Conservation (phyloP, 1,140 invertebrate species). For the Rhopalosiphum maidis region DNA sequence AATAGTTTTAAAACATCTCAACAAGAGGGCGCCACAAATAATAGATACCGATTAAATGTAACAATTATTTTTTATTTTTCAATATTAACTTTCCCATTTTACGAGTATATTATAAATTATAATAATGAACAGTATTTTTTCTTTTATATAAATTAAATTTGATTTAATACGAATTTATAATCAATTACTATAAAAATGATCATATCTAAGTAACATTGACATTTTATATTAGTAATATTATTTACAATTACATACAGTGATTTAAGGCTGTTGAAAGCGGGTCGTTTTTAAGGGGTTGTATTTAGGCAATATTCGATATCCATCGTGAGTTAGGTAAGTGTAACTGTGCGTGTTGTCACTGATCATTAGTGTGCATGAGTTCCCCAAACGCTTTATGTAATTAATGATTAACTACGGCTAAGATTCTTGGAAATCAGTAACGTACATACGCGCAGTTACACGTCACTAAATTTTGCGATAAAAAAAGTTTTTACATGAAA, state of each 20-base stretch:
- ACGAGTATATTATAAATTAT: background rate
- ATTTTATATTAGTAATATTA: background rate
- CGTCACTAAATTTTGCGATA: too few relatives aligned
- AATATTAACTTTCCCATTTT: background rate
- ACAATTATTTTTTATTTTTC: background rate
- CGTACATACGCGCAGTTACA: too few relatives aligned
- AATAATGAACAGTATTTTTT: background rate
- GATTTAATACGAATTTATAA: background rate
- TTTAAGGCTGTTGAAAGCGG: too few relatives aligned
- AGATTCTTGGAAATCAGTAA: too few relatives aligned
- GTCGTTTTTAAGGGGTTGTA: too few relatives aligned
- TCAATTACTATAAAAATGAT: background rate
- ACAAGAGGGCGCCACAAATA: conserved; percentile 23
- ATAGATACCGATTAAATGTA: background rate
- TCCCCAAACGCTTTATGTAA: too few relatives aligned
- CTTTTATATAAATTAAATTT: background rate
- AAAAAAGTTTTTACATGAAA: too few relatives aligned
- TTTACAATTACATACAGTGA: background rate
- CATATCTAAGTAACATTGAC: background rate
- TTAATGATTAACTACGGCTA: too few relatives aligned
- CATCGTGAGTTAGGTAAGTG: too few relatives aligned
- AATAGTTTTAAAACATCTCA: background rate
- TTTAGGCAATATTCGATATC: too few relatives aligned
- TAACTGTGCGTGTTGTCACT: too few relatives aligned
- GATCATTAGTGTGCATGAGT: too few relatives aligned